Conservation (phyloP, 2,113 vertebrate genomes). For the Myotis yumanensis region DNA sequence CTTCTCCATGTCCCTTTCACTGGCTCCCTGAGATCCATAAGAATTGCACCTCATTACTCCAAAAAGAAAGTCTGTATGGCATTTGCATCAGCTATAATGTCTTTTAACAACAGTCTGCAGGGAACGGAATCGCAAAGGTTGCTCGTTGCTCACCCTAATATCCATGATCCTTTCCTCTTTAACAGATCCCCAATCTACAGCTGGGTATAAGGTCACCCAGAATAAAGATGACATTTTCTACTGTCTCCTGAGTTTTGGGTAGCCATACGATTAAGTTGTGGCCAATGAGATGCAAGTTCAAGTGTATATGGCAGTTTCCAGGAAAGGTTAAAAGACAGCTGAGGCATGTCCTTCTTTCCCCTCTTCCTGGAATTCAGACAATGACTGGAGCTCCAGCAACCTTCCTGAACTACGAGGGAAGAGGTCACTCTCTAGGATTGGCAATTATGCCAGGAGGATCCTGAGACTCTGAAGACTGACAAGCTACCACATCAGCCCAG, state of each 20-base stretch:
- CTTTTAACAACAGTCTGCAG: neutral
- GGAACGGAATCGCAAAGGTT: neutral
- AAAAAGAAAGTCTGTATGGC: neutral
- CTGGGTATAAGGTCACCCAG: neutral
- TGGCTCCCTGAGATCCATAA: constrained; percentile 81
- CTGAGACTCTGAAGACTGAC: neutral
- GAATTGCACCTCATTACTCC: constrained; percentile 5
- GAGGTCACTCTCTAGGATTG: neutral
- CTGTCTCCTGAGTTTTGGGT: neutral
- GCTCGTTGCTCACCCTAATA: neutral
- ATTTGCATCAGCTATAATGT: neutral
- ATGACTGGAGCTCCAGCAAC: neutral
- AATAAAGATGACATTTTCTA: neutral
- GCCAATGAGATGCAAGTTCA: neutral
- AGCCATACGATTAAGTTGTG: neutral
- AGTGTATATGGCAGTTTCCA: neutral
- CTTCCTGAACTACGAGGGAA: neutral
- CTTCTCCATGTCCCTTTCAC: constrained; percentile 81
- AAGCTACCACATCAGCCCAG: neutral
- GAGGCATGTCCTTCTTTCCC: neutral
- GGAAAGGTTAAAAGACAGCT: neutral
- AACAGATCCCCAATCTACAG: neutral
- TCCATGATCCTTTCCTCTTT: neutral
- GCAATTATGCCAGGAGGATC: neutral
- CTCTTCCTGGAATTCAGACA: constrained; percentile 9